Base-by-base conservation (phyloP, 2,888 invertebrate species). In the Aleiodes leptofemur region DNA sequence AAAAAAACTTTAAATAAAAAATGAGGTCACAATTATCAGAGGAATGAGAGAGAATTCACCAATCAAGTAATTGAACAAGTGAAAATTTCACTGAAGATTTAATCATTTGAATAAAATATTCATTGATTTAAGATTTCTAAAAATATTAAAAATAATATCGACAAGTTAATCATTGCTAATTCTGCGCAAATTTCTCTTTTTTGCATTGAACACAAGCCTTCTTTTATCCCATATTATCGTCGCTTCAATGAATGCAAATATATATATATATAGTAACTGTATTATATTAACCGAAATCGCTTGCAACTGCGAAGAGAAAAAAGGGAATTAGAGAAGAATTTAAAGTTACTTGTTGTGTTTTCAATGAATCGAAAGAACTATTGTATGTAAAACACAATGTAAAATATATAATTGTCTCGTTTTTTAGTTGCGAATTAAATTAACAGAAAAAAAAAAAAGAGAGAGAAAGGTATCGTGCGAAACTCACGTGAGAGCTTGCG, bases 61-160 rank as follows among this genome's bases (percentile, higher is more conserved):
- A 77, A 23, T 23, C 1, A 38, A 64, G n/a, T 55, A 68, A 68
- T 79, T 75, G 73, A 74, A 51, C 69, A 69, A 69, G 69, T 73
- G 74, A 38, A 77, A 68, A 13, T 68, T 31, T 31, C 53, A 50
- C 50, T 23, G 23, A 68, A 68, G 31, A 50, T 50, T 66, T 29
- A 68, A 68, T 68, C 64, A 43, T 43, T 48, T 64, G 23, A 23
- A 48, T 23, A 23, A 3, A 64, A 43, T 34, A 64, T 64, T 64
- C 64, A 64, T 64, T 64, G 64, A 64, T 64, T 48, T 16, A 64
- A 48, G 34, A 6, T 64, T 64, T 48, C 48, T 29, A 8, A 14
- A 48, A 43, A 48, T 8, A 43, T 43, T 16, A 8, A 48, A 34
- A 48, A 13, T 64, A 43, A 43, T 64, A 64, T 64, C 43, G 43